phyloP scores from a whole-genome alignment of 2,797 vertebrate genomes.

The Anisognathus igniventris region DNA sequence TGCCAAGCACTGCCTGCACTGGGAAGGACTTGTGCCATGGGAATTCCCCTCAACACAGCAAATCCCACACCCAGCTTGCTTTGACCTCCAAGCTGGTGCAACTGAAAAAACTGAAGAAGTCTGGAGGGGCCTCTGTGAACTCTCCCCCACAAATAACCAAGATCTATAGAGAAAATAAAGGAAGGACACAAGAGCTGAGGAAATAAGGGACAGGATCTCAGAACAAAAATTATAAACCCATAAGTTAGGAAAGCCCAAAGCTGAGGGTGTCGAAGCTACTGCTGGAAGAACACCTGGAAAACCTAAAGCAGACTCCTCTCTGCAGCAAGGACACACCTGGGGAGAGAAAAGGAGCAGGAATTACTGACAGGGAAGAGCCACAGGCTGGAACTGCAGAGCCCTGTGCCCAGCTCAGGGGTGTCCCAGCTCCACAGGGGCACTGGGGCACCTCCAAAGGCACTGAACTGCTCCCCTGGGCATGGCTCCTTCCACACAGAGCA shows the following conservation, averaged over 20 bases:
- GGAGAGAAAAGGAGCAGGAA: neutral
- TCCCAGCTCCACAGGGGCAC: neutral
- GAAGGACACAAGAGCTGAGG: neutral
- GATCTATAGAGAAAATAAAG: neutral
- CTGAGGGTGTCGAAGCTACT: conserved; percentile 43
- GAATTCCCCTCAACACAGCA: neutral
- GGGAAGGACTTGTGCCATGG: neutral
- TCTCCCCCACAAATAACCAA: neutral
- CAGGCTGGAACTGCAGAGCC: neutral
- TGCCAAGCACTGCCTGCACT: neutral
- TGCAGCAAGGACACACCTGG: conserved; percentile 42
- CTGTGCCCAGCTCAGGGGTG: neutral
- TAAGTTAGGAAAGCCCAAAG: conserved; percentile 70
- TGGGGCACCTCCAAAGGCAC: neutral
- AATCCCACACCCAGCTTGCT: neutral
- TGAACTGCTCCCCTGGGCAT: fast-evolving
- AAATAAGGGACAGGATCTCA: neutral
- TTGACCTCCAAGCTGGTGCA: neutral
- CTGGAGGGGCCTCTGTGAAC: neutral
- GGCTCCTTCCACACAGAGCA: neutral
- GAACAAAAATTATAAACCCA: conserved; percentile 57
- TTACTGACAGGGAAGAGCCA: neutral
- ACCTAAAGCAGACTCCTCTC: neutral
- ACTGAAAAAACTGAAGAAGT: neutral
- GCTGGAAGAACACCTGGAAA: conserved; percentile 51